Evolutionary conservation across 2,888 invertebrate genomes (phyloP), one percentile per base, ranked within the genome.

Genomic region (Serripes groenlandicus): DNA sequence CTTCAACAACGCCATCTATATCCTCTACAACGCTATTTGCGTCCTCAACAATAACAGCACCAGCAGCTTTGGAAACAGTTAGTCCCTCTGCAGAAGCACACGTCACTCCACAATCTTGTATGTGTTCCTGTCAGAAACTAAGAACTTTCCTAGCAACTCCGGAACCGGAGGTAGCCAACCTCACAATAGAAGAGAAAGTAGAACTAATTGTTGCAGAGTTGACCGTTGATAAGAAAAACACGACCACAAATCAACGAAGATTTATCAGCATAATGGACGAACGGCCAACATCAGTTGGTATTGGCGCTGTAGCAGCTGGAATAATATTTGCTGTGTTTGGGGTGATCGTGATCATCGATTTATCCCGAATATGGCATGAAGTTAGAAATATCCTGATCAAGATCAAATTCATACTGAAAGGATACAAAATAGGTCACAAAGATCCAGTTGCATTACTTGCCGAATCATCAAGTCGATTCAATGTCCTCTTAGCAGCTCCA

Each of bases 171-270:
- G 72, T 60, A 35, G 78, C 23, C 4, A 81, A 80, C 30, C 68
- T 84, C 0, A 84, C 84, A 5, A 32, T 80, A 7, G 80, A 84
- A 54, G 80, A 84, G 68, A 84, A 81, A 42, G 54, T 78, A 4
- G 80, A 84, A 35, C 42, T 68, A 11, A 80, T 85, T 21, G 71
- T 81, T 0, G 5, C 37, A 32, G 86, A 81, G 35, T 58, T 86
- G 18, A 81, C 78, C 4, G 66, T 79, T 1, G 78, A 86, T 28
- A 81, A 75, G 58, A 83, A 81, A 56, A 81, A 81, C 15, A 76
- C 81, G 15, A 70, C 86, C 4, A 4, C 49, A 4, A 70, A 64
- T 35, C 66, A 64, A 26, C 66, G 71, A 18, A 75, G 69, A 37
- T 71, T 77, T 18, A 68, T 73, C 0, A 81, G 86, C 37, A 81